These are phyloP conservation scores for Thereva nobilitata DNA, from an alignment of 2,888 invertebrate genomes.

Conservation along the genomic window DNA sequence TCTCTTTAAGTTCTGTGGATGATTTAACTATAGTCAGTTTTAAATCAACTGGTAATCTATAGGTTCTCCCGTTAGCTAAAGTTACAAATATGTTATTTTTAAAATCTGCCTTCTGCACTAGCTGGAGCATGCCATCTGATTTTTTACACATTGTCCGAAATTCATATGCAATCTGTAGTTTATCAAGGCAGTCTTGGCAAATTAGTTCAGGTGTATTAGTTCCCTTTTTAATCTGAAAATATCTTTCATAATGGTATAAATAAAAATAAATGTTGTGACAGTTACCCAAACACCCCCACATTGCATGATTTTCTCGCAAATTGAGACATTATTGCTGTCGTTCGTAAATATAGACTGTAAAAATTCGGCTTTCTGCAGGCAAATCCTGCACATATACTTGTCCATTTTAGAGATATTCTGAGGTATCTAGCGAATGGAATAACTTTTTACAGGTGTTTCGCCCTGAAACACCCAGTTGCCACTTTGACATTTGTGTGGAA, in stretches of 20 bases:
- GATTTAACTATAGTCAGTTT: constrained; percentile 28
- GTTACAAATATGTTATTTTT: constrained; percentile 28
- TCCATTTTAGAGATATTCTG: no score
- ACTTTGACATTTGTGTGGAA: no score
- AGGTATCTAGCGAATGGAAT: no score
- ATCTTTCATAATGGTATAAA: not conserved
- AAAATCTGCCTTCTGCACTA: constrained; percentile 26
- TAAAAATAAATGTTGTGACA: not conserved
- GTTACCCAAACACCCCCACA: no score
- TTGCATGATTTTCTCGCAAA: no score
- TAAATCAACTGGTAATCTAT: constrained; percentile 24
- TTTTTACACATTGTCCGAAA: constrained; percentile 27
- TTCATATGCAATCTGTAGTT: constrained; percentile 26
- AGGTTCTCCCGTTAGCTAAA: constrained; percentile 21
- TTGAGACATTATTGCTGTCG: no score
- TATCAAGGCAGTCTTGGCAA: constrained; percentile 20
- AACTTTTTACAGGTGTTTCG: no score
- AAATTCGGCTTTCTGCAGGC: no score
- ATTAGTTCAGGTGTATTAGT: constrained; percentile 21
- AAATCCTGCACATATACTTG: no score
- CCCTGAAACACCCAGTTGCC: no score
- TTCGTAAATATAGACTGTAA: no score
- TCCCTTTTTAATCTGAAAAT: constrained; percentile 16
- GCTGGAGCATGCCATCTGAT: constrained; percentile 26
- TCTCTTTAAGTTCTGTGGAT: not conserved